Evolutionary conservation across 2,888 invertebrate genomes (phyloP).

Genomic region (Adelognathus sp.): DNA sequence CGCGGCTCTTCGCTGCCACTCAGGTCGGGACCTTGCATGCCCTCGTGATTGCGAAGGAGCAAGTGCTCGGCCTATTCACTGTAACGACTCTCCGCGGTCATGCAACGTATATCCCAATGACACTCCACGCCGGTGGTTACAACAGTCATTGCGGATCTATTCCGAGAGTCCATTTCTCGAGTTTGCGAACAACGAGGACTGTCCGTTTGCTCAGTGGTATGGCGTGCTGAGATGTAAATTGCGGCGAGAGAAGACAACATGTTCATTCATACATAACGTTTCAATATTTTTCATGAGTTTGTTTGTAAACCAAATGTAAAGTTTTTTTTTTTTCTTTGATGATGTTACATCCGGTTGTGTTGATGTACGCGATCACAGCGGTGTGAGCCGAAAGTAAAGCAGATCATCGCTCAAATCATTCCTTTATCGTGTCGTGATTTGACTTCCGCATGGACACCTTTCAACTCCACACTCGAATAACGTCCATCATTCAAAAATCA

Average conservation of each 20-base stretch:
- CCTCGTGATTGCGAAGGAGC: conserved; percentile 54
- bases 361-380: too few relatives aligned
- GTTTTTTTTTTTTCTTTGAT: conserved; percentile 10
- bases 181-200: neutral
- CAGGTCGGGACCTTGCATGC: conserved; percentile 49
- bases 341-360: neutral
- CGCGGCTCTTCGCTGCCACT: conserved; percentile 14
- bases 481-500: too few relatives aligned
- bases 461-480: too few relatives aligned
- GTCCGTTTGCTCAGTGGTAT: neutral
- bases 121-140: conserved; percentile 37
- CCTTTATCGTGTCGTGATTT: too few relatives aligned
- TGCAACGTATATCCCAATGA: conserved; percentile 52
- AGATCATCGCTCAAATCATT: too few relatives aligned
- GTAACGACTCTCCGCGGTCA: conserved; percentile 41
- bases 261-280: conserved; percentile 16
- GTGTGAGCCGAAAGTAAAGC: too few relatives aligned
- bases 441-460: too few relatives aligned
- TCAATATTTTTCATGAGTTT: neutral
- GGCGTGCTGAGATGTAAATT: neutral
- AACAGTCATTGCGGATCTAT: conserved; percentile 27
- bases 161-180: neutral
- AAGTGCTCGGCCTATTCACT: conserved; percentile 37
- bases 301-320: conserved; percentile 18
- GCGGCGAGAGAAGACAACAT: conserved; percentile 1